These are phyloP conservation scores for Malaclemys terrapin DNA, from an alignment of 2,113 vertebrate species.

Conservation along the genomic window DNA sequence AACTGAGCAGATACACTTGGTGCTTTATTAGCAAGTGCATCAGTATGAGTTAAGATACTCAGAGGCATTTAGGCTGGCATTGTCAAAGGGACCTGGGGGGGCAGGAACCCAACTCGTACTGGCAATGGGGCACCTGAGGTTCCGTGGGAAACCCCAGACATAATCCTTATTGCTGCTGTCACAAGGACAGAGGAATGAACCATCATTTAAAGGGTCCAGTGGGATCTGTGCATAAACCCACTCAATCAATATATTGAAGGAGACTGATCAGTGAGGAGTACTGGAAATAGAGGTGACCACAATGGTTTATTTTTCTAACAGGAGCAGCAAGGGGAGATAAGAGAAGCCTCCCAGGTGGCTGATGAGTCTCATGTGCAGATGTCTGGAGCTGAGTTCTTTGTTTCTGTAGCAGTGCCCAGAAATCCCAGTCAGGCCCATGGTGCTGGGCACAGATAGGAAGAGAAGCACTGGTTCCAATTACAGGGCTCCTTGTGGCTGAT, in stretches of 20 bases:
- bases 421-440: not conserved
- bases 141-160: not conserved
- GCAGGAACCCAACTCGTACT: not conserved
- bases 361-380: not conserved
- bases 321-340: not conserved
- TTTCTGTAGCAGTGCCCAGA: not conserved
- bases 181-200: not conserved
- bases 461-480: not conserved
- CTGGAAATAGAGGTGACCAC: not conserved
- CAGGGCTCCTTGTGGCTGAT: not conserved
- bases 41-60: conserved; percentile 20
- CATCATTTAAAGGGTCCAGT: not conserved
- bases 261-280: not conserved
- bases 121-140: not conserved
- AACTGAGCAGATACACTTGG: not conserved
- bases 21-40: conserved; percentile 18
- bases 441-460: not conserved
- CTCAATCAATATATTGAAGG: not conserved
- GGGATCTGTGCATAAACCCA: not conserved
- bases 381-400: not conserved
- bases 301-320: not conserved
- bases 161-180: not conserved
- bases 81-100: not conserved
- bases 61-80: not conserved
- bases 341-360: not conserved